These are phyloP conservation scores for Ginglymostoma cirratum DNA, from an alignment of 2,113 vertebrate genomes.

Conservation along the genomic window DNA sequence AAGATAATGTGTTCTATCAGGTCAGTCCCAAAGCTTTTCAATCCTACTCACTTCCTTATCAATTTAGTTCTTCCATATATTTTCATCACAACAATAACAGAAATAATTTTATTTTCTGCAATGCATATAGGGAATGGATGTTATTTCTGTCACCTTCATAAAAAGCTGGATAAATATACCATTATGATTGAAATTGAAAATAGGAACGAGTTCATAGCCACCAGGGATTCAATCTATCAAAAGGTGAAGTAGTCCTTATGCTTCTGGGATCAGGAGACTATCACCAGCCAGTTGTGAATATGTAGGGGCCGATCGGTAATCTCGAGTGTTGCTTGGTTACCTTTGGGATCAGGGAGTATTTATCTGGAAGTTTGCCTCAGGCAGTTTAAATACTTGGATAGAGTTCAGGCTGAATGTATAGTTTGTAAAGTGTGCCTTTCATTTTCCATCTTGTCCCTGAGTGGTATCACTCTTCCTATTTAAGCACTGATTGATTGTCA, in stretches of 20 bases:
- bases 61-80: neutral
- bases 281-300: neutral
- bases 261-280: neutral
- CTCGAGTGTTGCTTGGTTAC: neutral
- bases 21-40: neutral
- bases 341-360: neutral
- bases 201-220: neutral
- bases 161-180: neutral
- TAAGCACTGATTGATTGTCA: neutral
- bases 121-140: neutral
- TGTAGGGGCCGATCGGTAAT: neutral
- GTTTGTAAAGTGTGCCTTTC: neutral
- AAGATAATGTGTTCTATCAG: neutral
- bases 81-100: neutral
- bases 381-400: neutral
- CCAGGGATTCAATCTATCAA: neutral
- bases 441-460: neutral
- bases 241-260: neutral
- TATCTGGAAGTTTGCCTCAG: neutral
- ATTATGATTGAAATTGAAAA: neutral
- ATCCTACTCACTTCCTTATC: neutral
- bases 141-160: neutral
- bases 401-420: neutral
- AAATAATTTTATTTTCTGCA: neutral
- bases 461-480: neutral